Evolutionary conservation across 2,888 invertebrate genomes (phyloP).

Genomic region (Pheosia tremula): DNA sequence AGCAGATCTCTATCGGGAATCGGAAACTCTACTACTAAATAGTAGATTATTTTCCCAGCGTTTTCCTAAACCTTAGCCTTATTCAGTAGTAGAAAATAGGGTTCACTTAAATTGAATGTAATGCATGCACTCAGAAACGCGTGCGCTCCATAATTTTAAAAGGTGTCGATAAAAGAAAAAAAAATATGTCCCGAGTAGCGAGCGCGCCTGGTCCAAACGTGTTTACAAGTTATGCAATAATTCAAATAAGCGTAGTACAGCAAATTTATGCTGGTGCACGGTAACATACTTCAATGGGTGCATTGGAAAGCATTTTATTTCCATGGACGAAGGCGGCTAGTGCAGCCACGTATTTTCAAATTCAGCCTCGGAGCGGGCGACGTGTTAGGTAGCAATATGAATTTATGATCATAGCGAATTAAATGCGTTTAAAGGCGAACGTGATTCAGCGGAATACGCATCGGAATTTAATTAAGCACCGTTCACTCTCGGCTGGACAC

Average conservation of each 20-base stretch:
- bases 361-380: conserved; percentile 63
- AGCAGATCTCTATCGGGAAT: no score
- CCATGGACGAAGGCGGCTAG: conserved; percentile 65
- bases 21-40: no score
- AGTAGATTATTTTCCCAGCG: no score
- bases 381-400: conserved; percentile 77
- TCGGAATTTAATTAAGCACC: conserved; percentile 69
- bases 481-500: conserved; percentile 56
- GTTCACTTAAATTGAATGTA: conserved; percentile 24
- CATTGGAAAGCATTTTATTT: conserved; percentile 82
- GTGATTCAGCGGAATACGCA: conserved; percentile 63
- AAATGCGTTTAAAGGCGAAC: conserved; percentile 70
- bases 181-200: conserved; percentile 55
- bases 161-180: conserved; percentile 61
- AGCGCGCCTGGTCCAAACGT: conserved; percentile 68
- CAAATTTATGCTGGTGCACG: conserved; percentile 80
- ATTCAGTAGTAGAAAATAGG: conserved; percentile 10
- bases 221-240: conserved; percentile 83
- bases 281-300: conserved; percentile 80
- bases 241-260: conserved; percentile 76
- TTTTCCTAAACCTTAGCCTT: no score
- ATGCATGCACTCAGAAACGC: conserved; percentile 43
- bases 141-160: conserved; percentile 52
- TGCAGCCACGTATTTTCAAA: conserved; percentile 66
- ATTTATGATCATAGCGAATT: conserved; percentile 77